Percentiles rank a stretch among this genome's conserved stretches.
Evolutionary conservation across 1,140 invertebrate genomes (phyloP).

Genomic region (Drosophila lini): DNA sequence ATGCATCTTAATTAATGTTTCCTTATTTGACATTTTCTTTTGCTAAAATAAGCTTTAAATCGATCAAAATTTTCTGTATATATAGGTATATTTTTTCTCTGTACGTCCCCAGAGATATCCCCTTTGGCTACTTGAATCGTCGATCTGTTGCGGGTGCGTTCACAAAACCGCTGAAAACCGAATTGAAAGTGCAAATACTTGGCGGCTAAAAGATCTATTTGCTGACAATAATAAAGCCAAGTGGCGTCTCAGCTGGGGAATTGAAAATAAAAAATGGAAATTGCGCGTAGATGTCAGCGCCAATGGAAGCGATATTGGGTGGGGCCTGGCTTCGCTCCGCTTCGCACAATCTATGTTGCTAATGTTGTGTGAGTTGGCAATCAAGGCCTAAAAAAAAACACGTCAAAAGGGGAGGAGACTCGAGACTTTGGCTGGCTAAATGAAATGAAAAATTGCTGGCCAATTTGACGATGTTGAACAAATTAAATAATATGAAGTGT

Average conservation of each 20-base stretch:
- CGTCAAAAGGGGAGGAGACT: conserved; percentile 29
- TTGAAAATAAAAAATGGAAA: conserved; percentile 43
- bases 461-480: conserved; percentile 34
- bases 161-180: conserved; percentile 5
- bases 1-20: no score
- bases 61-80: not conserved
- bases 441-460: conserved; percentile 27
- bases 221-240: conserved; percentile 54
- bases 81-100: not conserved
- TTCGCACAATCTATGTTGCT: not conserved
- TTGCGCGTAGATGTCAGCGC: conserved; percentile 35
- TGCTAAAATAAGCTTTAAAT: no score
- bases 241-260: conserved; percentile 28
- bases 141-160: conserved; percentile 53
- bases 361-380: conserved; percentile 22
- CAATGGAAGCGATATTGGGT: conserved; percentile 40
- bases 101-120: conserved; percentile 37
- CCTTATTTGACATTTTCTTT: not conserved
- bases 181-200: conserved; percentile 63
- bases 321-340: conserved; percentile 21
- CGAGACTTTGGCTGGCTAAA: conserved; percentile 2
- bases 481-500: conserved; percentile 34
- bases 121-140: not conserved
- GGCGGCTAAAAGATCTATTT: conserved; percentile 30
- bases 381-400: conserved; percentile 7